Evolutionary conservation across 2,888 invertebrate genomes (phyloP).

Genomic region (Loripinus fragilis): DNA sequence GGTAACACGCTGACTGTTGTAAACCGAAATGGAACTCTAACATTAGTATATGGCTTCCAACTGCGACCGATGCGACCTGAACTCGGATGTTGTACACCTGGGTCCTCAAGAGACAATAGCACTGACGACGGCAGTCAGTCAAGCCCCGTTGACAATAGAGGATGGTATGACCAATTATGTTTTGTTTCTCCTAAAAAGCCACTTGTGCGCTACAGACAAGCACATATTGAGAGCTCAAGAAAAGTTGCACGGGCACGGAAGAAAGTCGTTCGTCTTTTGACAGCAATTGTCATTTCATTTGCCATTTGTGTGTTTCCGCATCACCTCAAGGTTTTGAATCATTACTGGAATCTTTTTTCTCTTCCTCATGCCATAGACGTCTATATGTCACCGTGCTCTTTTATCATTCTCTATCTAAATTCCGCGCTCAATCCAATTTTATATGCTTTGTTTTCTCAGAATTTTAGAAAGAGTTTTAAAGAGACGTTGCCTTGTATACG

Average conservation of each 20-base stretch:
- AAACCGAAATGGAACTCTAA: too few relatives aligned
- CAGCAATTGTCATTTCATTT: conserved; percentile 94
- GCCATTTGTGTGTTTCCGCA: conserved; percentile 95
- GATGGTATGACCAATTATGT: too few relatives aligned
- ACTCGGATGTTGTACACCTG: conserved; percentile 6
- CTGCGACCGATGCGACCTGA: neutral
- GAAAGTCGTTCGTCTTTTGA: conserved; percentile 94
- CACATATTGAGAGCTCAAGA: conserved; percentile 16
- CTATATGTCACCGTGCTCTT: conserved; percentile 91
- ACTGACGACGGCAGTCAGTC: too few relatives aligned
- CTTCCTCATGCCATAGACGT: conserved; percentile 81
- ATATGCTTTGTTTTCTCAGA: conserved; percentile 93
- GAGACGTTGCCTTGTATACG: conserved; percentile 86
- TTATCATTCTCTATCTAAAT: conserved; percentile 94
- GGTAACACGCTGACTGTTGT: too few relatives aligned
- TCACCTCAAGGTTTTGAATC: conserved; percentile 91
- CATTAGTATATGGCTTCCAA: too few relatives aligned
- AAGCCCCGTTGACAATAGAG: too few relatives aligned
- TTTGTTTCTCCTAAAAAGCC: neutral
- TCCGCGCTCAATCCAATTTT: conserved; percentile 95
- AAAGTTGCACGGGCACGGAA: neutral
- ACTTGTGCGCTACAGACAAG: conserved; percentile 23
- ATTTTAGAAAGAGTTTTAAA: conserved; percentile 93
- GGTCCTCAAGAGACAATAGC: neutral
- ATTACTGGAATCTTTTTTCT: conserved; percentile 88